Percentiles rank a stretch among this genome's conserved stretches.
Evolutionary conservation across 2,797 vertebrate genomes (phyloP).

Genomic region (Spinus olivaceus): DNA sequence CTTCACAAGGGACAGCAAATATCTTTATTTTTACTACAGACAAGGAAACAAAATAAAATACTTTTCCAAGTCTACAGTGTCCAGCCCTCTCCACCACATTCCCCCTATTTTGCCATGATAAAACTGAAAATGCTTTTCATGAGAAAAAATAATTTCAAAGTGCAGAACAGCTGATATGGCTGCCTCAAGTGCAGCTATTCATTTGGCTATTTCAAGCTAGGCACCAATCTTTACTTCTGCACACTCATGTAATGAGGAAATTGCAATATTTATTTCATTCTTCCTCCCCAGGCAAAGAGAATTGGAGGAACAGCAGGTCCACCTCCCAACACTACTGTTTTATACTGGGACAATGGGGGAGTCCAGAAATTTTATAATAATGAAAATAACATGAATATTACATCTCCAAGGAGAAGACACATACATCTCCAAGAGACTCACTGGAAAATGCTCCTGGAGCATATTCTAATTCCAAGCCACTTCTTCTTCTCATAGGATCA

Average conservation of each 20-base stretch:
- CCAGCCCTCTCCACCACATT: background rate
- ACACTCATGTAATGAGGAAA: background rate
- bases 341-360: background rate
- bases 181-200: background rate
- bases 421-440: background rate
- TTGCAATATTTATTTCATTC: background rate
- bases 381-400: background rate
- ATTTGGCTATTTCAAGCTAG: background rate
- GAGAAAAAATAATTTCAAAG: background rate
- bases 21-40: background rate
- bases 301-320: background rate
- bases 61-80: background rate
- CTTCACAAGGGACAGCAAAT: background rate
- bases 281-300: background rate
- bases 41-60: background rate
- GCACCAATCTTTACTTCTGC: background rate
- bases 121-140: background rate
- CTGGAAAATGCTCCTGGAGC: background rate
- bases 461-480: background rate
- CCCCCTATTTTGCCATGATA: background rate
- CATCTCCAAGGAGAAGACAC: accelerated
- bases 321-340: background rate
- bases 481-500: background rate
- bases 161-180: background rate
- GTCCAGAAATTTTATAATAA: background rate